Base-by-base conservation (phyloP, 2,888 invertebrate species). In the Apoda limacodes region DNA sequence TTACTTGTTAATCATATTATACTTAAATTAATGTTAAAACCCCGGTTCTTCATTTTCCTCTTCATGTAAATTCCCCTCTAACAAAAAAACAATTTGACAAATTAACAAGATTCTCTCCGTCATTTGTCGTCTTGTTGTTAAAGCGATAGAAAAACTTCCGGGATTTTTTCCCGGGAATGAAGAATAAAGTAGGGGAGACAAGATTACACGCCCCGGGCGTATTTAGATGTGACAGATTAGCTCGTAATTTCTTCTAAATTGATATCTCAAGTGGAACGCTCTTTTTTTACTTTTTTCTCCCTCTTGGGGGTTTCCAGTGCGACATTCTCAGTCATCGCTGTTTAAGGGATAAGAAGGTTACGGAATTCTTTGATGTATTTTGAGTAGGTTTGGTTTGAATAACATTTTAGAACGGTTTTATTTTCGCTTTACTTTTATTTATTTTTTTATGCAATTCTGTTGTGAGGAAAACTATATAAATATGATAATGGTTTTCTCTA, bases 201-300 rank as follows among this genome's bases (percentile, higher is more conserved):
- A 52, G 59, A 68, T 70, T 63, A 63, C 55, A 41, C 49, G 58
- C 69, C 64, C 54, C 62, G 43, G 59, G 72, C 66, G 63, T 54
- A 58, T 60, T 57, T 64, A 59, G 60, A 71, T 75, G 76, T 76
- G 78, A 78, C 78, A 78, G 78, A 78, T 78, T 78, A 78, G 61
- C 60, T 60, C 52, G 74, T 78, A 76, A 80, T 78, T 72, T 70
- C 64, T 52, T 48, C 65, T 56, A 76, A 80, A 78, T 80, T 75
- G 78, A 76, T 80, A 78, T 76, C 74, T 72, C 67, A 59, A 67
- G 67, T 59, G 67, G 55, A 52, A 51, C 52, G 48, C 43, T 37
- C 42, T 52, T 59, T 61, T 62, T 57, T 51, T 43, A 49, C 52
- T 50, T 43, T 49, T 45, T 45, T 52, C 51, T 58, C 51, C 51